Percentiles rank a stretch among this genome's conserved stretches.
These are phyloP conservation scores for Coccyzus lansbergi DNA, from an alignment of 2,797 vertebrate species.

Conservation along the genomic window DNA sequence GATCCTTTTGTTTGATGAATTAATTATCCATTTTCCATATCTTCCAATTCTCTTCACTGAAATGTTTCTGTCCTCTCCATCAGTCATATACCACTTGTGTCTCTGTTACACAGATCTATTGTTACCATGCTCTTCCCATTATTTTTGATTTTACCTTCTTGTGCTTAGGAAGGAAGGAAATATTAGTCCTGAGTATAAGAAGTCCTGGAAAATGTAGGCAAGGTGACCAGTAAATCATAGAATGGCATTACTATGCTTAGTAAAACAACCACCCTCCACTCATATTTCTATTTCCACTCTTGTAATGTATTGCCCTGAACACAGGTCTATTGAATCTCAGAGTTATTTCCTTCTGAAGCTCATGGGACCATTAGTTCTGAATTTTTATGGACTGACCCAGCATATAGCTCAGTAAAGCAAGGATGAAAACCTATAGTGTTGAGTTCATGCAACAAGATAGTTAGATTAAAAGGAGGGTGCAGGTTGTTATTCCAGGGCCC, in stretches of 20 bases:
- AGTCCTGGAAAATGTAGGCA: neutral
- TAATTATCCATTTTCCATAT: neutral
- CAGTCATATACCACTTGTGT: neutral
- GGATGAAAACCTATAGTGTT: neutral
- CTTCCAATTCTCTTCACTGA: neutral
- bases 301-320: neutral
- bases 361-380: neutral
- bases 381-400: neutral
- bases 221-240: neutral
- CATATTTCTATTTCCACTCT: neutral
- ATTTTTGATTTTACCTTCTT: neutral
- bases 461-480: neutral
- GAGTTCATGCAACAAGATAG: neutral
- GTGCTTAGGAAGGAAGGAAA: neutral
- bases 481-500: neutral
- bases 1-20: neutral
- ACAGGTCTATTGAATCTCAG: neutral
- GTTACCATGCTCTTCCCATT: neutral
- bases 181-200: neutral
- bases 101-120: neutral
- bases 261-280: neutral
- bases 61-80: neutral
- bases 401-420: neutral
- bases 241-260: neutral
- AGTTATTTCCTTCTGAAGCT: neutral